These are phyloP conservation scores for Patella caerulea DNA, from an alignment of 2,888 invertebrate genomes.

Conservation along the genomic window DNA sequence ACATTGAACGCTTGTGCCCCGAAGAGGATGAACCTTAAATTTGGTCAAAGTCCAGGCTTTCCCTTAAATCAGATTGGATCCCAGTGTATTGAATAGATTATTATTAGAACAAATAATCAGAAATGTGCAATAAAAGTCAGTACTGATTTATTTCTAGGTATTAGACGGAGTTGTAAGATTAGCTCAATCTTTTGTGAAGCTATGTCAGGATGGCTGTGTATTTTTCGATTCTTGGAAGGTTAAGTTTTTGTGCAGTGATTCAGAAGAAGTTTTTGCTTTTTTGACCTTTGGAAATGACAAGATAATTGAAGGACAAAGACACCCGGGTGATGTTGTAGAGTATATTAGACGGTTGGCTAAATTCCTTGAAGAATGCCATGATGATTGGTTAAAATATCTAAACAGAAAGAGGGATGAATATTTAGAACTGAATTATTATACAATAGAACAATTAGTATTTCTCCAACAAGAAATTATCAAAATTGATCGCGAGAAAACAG, in stretches of 20 bases:
- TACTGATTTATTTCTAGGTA: conserved; percentile 40
- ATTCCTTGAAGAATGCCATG: conserved; percentile 51
- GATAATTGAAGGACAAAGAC: conserved; percentile 30
- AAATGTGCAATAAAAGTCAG: too few relatives aligned
- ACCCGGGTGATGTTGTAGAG: conserved; percentile 34
- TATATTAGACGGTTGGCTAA: conserved; percentile 47
- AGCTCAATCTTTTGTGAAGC: conserved; percentile 50
- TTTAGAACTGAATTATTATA: conserved; percentile 57
- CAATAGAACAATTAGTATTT: conserved; percentile 62
- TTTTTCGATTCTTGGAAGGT: conserved; percentile 58
- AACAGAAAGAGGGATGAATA: conserved; percentile 42
- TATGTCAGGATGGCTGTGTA: conserved; percentile 57
- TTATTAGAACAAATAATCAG: too few relatives aligned
- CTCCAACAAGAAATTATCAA: conserved; percentile 55
- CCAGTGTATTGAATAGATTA: too few relatives aligned
- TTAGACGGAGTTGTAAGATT: conserved; percentile 58
- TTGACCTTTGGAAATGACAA: conserved; percentile 47
- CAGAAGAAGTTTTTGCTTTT: conserved; percentile 38
- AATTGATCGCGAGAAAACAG: conserved; percentile 32
- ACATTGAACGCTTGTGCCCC: too few relatives aligned
- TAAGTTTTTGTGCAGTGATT: conserved; percentile 46
- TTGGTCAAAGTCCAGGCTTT: too few relatives aligned
- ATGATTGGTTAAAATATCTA: conserved; percentile 52
- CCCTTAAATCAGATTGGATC: too few relatives aligned
- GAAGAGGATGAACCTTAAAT: too few relatives aligned